These are phyloP conservation scores for Hydrophis major DNA, from an alignment of 2,797 vertebrate genomes.

Conservation along the genomic window DNA sequence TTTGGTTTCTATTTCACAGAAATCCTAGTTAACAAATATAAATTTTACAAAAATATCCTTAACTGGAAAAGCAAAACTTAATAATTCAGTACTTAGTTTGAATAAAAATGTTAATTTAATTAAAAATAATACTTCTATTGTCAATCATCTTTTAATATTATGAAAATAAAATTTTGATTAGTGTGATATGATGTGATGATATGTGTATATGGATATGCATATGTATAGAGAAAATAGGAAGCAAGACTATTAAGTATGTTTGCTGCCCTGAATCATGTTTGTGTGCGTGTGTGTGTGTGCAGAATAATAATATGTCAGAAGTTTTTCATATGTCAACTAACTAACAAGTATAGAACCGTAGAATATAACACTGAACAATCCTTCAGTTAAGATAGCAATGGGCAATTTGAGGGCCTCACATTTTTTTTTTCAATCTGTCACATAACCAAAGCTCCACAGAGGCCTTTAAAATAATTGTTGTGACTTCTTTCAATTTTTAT, in stretches of 20 bases:
- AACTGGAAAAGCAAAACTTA: conserved; percentile 14
- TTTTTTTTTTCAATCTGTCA: neutral
- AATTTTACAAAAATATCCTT: neutral
- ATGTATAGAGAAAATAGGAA: neutral
- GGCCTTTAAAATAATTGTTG: neutral
- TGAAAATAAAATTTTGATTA: neutral
- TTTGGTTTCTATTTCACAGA: neutral
- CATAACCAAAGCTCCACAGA: neutral
- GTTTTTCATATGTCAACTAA: neutral
- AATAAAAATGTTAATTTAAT: neutral
- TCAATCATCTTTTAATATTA: neutral
- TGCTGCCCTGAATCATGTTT: neutral
- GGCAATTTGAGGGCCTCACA: neutral
- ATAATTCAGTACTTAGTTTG: neutral
- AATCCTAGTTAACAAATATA: conserved; percentile 20
- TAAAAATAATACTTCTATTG: neutral
- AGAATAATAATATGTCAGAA: neutral
- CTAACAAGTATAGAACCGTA: neutral
- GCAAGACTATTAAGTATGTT: neutral
- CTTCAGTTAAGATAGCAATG: neutral
- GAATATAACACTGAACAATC: neutral
- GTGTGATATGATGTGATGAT: neutral
- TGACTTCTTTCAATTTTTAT: neutral
- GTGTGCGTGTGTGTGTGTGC: too few relatives aligned
- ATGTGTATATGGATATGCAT: neutral